Base-by-base conservation (phyloP, 2,888 invertebrate species). In the Marronus borbonicus region DNA sequence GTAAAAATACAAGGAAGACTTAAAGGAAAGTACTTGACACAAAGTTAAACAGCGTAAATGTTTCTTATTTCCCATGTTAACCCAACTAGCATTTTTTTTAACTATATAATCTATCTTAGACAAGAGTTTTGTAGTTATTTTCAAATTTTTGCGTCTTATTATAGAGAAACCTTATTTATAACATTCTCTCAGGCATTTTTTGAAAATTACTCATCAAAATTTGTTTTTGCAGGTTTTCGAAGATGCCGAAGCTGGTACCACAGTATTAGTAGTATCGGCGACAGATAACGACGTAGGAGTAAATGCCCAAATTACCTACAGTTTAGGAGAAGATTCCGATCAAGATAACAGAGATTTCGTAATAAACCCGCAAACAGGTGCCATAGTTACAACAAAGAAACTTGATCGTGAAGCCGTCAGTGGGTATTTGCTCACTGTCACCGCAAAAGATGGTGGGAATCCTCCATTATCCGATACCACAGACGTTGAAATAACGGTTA, bases 241-340 rank as follows among this genome's bases (percentile, higher is more conserved):
- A 90, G 97, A 98, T 88, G 95, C 97, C 0, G 95, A 96, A 0
- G 89, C 97, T 28, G 98, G 98, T 0, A 96, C 96, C 0, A 97
- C 97, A 0, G 97, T 99, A 0, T 90, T 98, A 0, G 95, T 97
- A 0, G 96, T 99, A 0, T 94, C 95, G 0, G 98, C 99, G 0
- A 94, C 94, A 0, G 99, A 99, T 87, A 95, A 95, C 79, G 99
- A 99, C 89, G 97, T 97, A 1, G 98, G 98, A 0, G 92, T 97
- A 66, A 99, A 99, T 89, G 98, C 98, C 0, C 95, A 95, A 87
- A 94, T 96, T 65, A 94, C 95, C 0, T 96, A 96, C 87, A 93
- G 93, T 20, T 89, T 96, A 36, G 93, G 93, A 68, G 94, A 94
- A 75, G 94, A 94, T 28, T 88, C 92, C 0, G 89, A 90, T 2